Conservation (phyloP, 2,888 invertebrate genomes). For the Pedicia rivosa region DNA sequence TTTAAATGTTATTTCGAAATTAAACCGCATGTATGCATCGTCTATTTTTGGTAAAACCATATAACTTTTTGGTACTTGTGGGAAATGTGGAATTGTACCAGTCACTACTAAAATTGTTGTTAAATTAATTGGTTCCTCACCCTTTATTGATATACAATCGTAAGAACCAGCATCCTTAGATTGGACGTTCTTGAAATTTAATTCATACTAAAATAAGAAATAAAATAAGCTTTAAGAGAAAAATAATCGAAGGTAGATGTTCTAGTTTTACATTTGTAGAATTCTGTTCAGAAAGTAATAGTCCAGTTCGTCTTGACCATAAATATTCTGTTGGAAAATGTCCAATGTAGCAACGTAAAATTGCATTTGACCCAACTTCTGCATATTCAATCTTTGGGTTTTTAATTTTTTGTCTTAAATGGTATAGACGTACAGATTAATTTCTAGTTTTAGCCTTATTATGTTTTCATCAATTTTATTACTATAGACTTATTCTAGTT, state of each 20-base stretch:
- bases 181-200: slow-evolving; percentile 52
- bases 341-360: slow-evolving; percentile 45
- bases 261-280: slow-evolving; percentile 7
- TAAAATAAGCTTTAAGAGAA: no score
- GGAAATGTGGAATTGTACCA: slow-evolving; percentile 75
- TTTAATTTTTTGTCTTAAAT: no score
- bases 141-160: slow-evolving; percentile 59
- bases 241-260: no score
- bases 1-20: slow-evolving; percentile 82
- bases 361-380: slow-evolving; percentile 40
- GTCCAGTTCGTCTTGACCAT: slow-evolving; percentile 23
- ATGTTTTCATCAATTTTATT: no score
- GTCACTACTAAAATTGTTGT: slow-evolving; percentile 62
- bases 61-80: slow-evolving; percentile 63
- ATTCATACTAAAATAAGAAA: slow-evolving; percentile 36
- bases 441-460: no score
- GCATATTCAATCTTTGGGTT: slow-evolving; percentile 25
- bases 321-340: slow-evolving; percentile 16
- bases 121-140: slow-evolving; percentile 45
- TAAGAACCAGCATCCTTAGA: slow-evolving; percentile 80
- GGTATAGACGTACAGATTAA: no score
- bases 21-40: slow-evolving; percentile 66
- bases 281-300: slow-evolving; percentile 22
- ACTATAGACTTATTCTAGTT: no score
- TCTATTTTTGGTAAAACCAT: slow-evolving; percentile 59